Evolutionary conservation across 2,113 vertebrate genomes (phyloP).

Genomic region (Trematomus loennbergii): DNA sequence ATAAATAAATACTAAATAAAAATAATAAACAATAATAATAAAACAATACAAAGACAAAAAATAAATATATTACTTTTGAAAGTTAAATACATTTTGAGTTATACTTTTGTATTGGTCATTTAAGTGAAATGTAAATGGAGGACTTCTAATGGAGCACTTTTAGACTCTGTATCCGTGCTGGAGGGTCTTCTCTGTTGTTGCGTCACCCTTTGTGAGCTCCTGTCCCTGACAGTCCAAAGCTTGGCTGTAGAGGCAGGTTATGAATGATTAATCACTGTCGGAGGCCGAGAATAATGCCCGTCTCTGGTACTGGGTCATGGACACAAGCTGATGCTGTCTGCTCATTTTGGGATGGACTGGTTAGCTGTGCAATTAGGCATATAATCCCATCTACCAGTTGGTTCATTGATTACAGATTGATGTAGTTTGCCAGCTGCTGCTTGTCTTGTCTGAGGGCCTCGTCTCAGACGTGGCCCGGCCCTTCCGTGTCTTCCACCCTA

Average conservation of each 20-base stretch:
- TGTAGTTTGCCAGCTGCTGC: constrained; percentile 85
- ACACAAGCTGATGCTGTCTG: constrained; percentile 82
- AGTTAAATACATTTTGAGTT: neutral
- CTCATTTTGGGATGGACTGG: constrained; percentile 79
- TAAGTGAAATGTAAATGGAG: neutral
- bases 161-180: neutral
- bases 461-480: constrained; percentile 69
- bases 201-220: constrained; percentile 45
- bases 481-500: constrained; percentile 55
- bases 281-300: constrained; percentile 72
- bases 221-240: constrained; percentile 52
- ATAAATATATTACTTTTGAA: neutral
- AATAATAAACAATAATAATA: too few species aligned
- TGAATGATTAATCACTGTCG: constrained; percentile 77
- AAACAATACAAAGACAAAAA: too few species aligned
- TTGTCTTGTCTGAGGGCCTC: constrained; percentile 75
- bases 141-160: neutral
- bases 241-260: constrained; percentile 68
- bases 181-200: constrained; percentile 14
- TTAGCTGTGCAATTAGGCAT: constrained; percentile 85
- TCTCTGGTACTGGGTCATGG: constrained; percentile 77
- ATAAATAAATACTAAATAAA: too few species aligned
- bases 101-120: neutral
- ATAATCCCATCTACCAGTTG: constrained; percentile 84
- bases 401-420: constrained; percentile 86